phyloP scores from a whole-genome alignment of 2,888 invertebrate species.

The Camptogramma bilineatum region DNA sequence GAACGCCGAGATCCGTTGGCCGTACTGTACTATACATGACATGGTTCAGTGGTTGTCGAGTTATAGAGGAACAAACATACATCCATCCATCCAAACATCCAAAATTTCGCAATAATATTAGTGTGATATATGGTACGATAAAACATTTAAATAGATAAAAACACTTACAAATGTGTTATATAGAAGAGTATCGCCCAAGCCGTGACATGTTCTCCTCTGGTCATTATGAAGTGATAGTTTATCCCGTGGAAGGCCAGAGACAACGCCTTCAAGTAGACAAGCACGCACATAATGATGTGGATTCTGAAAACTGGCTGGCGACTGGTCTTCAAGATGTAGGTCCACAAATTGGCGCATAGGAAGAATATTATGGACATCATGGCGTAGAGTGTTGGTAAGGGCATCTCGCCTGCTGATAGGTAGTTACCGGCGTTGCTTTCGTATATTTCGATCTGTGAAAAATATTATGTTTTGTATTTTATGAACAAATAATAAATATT shows the following conservation, averaged over 20 bases:
- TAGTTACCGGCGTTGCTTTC: conserved; percentile 95
- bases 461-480: not conserved
- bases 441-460: conserved; percentile 92
- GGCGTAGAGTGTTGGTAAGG: conserved; percentile 95
- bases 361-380: conserved; percentile 96
- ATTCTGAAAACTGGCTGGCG: conserved; percentile 95
- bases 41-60: too few species aligned
- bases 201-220: conserved; percentile 96
- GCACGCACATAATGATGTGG: conserved; percentile 97
- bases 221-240: conserved; percentile 97
- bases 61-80: too few species aligned
- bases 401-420: conserved; percentile 98
- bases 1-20: too few species aligned
- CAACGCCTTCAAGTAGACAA: conserved; percentile 96
- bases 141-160: too few species aligned
- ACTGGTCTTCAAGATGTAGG: conserved; percentile 93
- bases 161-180: conserved; percentile 96
- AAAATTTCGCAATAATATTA: too few species aligned
- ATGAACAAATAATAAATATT: too few species aligned
- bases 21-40: too few species aligned
- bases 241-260: conserved; percentile 98
- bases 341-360: conserved; percentile 96
- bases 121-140: too few species aligned
- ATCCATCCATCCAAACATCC: too few species aligned
- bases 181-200: conserved; percentile 99